These are phyloP conservation scores for Coracias cyanogaster DNA, from an alignment of 2,797 vertebrate species.

Conservation along the genomic window DNA sequence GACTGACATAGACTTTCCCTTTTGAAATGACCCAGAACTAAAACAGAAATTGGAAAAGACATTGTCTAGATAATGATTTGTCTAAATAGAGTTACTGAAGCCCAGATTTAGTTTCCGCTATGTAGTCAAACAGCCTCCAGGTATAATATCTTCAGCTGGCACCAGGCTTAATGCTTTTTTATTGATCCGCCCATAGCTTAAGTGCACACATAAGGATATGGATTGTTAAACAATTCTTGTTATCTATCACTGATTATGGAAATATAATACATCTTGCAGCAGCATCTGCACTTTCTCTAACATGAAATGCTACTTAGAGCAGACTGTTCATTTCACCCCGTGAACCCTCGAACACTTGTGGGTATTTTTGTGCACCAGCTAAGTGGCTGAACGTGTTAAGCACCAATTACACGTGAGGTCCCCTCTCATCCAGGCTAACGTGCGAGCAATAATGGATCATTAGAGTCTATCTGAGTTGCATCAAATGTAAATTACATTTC, in stretches of 20 bases:
- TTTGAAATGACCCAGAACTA: not conserved
- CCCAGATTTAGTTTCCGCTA: constrained; percentile 4
- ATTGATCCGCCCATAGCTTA: constrained; percentile 46
- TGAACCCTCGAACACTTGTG: not conserved
- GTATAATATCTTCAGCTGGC: constrained; percentile 22
- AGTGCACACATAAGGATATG: constrained; percentile 14
- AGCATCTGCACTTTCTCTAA: constrained; percentile 26
- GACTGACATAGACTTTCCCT: not conserved
- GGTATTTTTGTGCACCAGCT: not conserved
- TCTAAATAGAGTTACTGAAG: constrained; percentile 37
- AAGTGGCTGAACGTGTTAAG: not conserved
- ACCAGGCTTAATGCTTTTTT: constrained; percentile 38
- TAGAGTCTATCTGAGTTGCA: not conserved
- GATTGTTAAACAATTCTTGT: constrained; percentile 15
- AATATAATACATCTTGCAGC: constrained; percentile 24
- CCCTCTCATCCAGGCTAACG: not conserved
- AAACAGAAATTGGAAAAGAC: constrained; percentile 17
- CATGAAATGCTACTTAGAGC: not conserved
- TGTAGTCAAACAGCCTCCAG: constrained; percentile 15
- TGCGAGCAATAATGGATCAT: fast-evolving
- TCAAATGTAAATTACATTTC: not conserved
- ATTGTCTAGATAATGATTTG: constrained; percentile 12
- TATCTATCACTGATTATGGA: constrained; percentile 16
- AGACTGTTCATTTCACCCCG: not conserved
- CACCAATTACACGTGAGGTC: not conserved